These are phyloP conservation scores for Passer domesticus DNA, from an alignment of 2,113 vertebrate genomes.

Conservation along the genomic window DNA sequence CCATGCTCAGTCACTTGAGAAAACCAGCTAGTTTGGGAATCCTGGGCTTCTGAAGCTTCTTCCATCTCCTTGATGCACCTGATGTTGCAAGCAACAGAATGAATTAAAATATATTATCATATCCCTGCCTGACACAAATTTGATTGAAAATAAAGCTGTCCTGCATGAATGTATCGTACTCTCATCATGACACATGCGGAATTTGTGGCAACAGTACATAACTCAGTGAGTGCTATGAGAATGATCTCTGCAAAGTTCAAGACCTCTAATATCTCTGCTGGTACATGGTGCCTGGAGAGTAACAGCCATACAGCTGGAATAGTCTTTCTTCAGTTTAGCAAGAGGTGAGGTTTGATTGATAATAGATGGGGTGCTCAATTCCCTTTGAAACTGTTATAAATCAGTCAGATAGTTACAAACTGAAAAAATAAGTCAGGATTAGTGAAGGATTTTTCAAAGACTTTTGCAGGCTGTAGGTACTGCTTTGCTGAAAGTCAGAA, in stretches of 20 bases:
- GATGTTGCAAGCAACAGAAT: not conserved
- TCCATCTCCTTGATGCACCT: not conserved
- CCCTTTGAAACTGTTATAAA: constrained; percentile 21
- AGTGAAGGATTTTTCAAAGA: not conserved
- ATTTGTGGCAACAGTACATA: not conserved
- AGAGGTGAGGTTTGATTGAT: not conserved
- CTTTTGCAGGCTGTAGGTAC: not conserved
- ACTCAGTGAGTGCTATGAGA: not conserved
- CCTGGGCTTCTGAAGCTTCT: not conserved
- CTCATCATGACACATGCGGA: not conserved
- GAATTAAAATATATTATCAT: not conserved
- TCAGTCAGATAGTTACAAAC: not conserved
- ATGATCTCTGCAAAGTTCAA: not conserved
- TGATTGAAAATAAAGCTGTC: not conserved
- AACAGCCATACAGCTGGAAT: not conserved
- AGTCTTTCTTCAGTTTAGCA: not conserved
- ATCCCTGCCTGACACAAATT: not conserved
- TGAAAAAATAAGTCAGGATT: not conserved
- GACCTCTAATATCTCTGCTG: constrained; percentile 17
- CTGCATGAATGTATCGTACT: not conserved
- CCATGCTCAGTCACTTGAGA: not conserved
- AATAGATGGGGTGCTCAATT: not conserved
- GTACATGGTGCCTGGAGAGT: not conserved
- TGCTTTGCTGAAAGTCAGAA: not conserved
- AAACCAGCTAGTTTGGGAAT: not conserved